These are phyloP conservation scores for Dryocosmus kuriphilus DNA, from an alignment of 2,888 invertebrate genomes.

Conservation along the genomic window DNA sequence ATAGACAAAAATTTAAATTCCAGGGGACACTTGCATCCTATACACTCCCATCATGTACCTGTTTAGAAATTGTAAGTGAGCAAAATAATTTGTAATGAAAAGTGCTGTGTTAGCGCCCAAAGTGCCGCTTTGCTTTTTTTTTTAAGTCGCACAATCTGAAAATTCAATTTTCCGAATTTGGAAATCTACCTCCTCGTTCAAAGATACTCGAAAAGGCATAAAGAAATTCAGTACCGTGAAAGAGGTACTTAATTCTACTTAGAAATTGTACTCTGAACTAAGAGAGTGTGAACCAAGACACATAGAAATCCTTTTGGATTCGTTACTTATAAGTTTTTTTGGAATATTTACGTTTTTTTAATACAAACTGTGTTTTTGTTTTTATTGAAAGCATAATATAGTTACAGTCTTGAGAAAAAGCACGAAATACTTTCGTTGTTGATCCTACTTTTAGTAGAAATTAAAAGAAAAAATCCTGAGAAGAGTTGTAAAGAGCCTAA, in stretches of 20 bases:
- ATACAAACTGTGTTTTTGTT: no score
- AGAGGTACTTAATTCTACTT: neutral
- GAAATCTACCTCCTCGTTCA: neutral
- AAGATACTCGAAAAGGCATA: neutral
- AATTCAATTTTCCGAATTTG: neutral
- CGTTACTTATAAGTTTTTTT: constrained; percentile 2
- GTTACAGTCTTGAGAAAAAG: neutral
- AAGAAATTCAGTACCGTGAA: neutral
- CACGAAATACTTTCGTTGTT: neutral
- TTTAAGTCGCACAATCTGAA: neutral
- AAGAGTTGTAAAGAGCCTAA: neutral
- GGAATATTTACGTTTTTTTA: no score
- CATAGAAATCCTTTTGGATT: neutral
- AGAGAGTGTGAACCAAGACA: no score
- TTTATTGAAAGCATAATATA: no score
- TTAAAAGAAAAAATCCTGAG: neutral
- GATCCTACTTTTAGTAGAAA: no score
- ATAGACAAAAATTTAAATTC: neutral
- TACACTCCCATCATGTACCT: constrained; percentile 55
- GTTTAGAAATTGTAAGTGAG: constrained; percentile 41
- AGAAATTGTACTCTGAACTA: no score
- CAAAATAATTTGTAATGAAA: constrained; percentile 4
- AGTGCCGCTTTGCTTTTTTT: neutral
- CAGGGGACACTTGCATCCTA: constrained; percentile 18
- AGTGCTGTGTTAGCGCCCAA: neutral